Percentiles rank a stretch among this genome's conserved stretches.
These are phyloP conservation scores for Parapsyche elsis DNA, from an alignment of 1,140 invertebrate species.

Conservation along the genomic window DNA sequence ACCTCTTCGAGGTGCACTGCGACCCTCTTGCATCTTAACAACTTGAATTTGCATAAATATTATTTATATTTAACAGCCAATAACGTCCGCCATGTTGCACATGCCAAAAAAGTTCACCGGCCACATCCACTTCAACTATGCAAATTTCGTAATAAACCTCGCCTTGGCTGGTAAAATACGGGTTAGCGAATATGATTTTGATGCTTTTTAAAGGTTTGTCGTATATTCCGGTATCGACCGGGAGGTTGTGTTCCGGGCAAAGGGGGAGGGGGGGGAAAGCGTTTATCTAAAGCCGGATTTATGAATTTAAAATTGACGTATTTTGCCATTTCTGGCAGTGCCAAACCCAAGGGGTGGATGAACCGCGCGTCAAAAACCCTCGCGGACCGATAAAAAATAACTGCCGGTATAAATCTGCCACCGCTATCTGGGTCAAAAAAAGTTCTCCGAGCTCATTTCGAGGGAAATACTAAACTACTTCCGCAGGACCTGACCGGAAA, in stretches of 20 bases:
- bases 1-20: neutral
- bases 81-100: conserved; percentile 35
- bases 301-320: conserved; percentile 47
- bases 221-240: neutral
- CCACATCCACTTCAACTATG: neutral
- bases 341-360: neutral
- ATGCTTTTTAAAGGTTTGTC: conserved; percentile 4
- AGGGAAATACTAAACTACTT: conserved; percentile 47
- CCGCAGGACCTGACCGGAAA: conserved; percentile 41
- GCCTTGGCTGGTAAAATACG: too few relatives aligned
- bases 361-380: conserved; percentile 29
- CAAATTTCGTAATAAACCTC: too few relatives aligned
- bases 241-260: neutral
- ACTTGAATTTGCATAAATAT: conserved; percentile 52
- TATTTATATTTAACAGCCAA: conserved; percentile 50
- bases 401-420: conserved; percentile 49
- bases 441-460: conserved; percentile 12
- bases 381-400: conserved; percentile 49
- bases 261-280: neutral
- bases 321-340: conserved; percentile 22
- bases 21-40: conserved; percentile 46
- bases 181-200: too few relatives aligned
- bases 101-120: conserved; percentile 5
- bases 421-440: conserved; percentile 48
- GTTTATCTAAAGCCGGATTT: conserved; percentile 43